Evolutionary conservation across 92 coral and sea anemone species (phyloP).

Genomic region (Epizoanthus illoricatus): DNA sequence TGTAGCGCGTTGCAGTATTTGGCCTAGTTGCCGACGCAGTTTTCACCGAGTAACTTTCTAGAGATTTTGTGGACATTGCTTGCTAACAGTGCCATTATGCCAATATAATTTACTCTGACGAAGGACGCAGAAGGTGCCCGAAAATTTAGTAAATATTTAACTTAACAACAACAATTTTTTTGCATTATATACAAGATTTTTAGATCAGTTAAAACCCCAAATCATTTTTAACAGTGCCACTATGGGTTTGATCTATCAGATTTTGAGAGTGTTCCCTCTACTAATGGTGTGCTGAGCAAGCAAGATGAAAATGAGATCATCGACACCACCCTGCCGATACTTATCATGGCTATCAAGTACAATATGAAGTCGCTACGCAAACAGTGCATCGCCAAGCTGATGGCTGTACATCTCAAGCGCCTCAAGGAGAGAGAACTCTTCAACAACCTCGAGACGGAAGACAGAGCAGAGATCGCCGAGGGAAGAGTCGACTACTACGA

Average conservation of each 20-base stretch:
- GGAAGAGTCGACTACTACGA: conserved; percentile 7
- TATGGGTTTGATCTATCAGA: neutral
- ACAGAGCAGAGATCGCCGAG: conserved; percentile 18
- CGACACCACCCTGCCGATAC: conserved; percentile 16
- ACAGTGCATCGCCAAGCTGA: neutral
- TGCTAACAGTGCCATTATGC: too few species aligned
- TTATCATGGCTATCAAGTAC: conserved; percentile 22
- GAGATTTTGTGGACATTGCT: too few species aligned
- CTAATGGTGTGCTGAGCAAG: neutral
- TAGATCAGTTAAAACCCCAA: too few species aligned
- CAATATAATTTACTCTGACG: too few species aligned
- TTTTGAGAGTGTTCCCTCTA: neutral
- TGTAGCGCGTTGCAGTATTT: too few species aligned
- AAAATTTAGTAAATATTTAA: too few species aligned
- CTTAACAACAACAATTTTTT: too few species aligned
- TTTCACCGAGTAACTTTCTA: too few species aligned
- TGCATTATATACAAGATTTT: too few species aligned
- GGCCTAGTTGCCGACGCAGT: too few species aligned
- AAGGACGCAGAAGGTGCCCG: too few species aligned
- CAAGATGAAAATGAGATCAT: conserved; percentile 10
- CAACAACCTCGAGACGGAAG: conserved; percentile 7
- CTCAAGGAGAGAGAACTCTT: conserved; percentile 11
- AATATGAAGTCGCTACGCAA: conserved; percentile 21
- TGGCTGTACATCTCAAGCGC: conserved; percentile 7
- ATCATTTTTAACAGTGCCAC: too few species aligned